These are phyloP conservation scores for Hemistola chrysoprasaria DNA, from an alignment of 2,888 invertebrate species.

Conservation along the genomic window DNA sequence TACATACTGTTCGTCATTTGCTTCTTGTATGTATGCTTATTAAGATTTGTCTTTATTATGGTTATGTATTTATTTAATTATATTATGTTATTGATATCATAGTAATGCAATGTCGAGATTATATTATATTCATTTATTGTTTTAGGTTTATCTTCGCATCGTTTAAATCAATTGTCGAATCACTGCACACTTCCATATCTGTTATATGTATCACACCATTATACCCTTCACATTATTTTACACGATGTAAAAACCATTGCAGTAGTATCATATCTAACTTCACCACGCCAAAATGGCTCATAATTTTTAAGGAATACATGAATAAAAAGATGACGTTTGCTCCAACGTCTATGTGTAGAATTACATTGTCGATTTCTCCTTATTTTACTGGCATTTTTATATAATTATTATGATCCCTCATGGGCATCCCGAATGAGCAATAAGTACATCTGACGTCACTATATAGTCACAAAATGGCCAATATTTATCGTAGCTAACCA, in stretches of 20 bases:
- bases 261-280: slow-evolving; percentile 42
- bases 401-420: slow-evolving; percentile 29
- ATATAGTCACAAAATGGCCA: too few relatives aligned
- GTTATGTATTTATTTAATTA: slow-evolving; percentile 28
- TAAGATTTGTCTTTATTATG: slow-evolving; percentile 25
- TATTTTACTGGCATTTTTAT: slow-evolving; percentile 70
- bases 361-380: slow-evolving; percentile 66
- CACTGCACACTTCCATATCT: slow-evolving; percentile 57
- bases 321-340: slow-evolving; percentile 72
- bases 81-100: too few relatives aligned
- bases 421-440: background rate
- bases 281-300: slow-evolving; percentile 59
- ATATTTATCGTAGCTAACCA: too few relatives aligned
- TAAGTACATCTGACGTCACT: too few relatives aligned
- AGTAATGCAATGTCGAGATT: too few relatives aligned
- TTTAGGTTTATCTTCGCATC: slow-evolving; percentile 78
- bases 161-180: slow-evolving; percentile 57
- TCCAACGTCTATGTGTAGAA: slow-evolving; percentile 71
- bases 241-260: slow-evolving; percentile 53
- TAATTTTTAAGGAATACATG: slow-evolving; percentile 68
- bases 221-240: slow-evolving; percentile 47
- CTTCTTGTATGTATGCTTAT: too few relatives aligned
- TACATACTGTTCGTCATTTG: too few relatives aligned
- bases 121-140: too few relatives aligned
- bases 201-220: slow-evolving; percentile 53